These are phyloP conservation scores for Acanthosepion pharaonis DNA, from an alignment of 2,888 invertebrate genomes.

Conservation along the genomic window DNA sequence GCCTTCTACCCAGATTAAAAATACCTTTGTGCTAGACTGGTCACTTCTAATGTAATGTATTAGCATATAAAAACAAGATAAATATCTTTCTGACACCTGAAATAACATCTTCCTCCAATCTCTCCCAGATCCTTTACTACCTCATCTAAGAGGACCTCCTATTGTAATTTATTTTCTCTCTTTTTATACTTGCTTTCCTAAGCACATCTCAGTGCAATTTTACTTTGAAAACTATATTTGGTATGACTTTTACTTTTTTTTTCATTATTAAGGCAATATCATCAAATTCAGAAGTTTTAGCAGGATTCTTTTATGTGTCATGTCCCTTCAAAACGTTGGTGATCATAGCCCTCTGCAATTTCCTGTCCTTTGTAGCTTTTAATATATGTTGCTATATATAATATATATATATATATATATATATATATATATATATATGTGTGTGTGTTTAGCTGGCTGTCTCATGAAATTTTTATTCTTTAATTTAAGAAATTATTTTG, in stretches of 20 bases:
- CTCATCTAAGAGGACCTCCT: neutral
- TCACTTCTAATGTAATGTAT: neutral
- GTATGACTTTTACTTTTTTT: neutral
- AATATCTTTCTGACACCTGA: neutral
- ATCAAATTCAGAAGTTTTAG: neutral
- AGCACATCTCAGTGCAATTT: neutral
- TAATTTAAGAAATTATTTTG: no score
- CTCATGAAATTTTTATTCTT: no score
- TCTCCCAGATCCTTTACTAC: neutral
- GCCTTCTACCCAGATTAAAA: neutral
- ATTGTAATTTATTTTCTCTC: neutral
- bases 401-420: no score
- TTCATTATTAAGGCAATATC: neutral
- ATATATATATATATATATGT: no score
- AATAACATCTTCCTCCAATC: neutral
- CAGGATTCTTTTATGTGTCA: neutral
- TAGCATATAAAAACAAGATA: conserved; percentile 21
- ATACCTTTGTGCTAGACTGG: conserved; percentile 3
- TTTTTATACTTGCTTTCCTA: neutral
- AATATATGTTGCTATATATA: no score
- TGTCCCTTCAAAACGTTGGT: no score
- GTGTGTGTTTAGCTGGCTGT: no score
- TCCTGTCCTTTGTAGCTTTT: no score
- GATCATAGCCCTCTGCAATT: no score
- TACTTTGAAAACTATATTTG: neutral